Conservation (phyloP, 1,140 invertebrate genomes). For the Bombus ignitus region DNA sequence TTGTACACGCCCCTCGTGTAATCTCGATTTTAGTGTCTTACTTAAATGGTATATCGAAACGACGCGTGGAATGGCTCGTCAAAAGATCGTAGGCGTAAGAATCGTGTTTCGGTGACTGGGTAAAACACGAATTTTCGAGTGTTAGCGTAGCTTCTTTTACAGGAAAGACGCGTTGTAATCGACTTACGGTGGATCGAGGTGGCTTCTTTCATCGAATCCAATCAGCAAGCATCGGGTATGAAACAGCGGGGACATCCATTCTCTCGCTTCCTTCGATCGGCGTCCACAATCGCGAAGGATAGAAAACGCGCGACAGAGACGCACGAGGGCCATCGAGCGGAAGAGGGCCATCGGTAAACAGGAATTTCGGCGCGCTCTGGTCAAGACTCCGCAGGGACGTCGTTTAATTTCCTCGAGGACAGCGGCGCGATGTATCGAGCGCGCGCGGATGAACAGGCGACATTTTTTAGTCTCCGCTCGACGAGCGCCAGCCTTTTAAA, state of each 20-base stretch:
- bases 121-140: too few species aligned
- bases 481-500: constrained; percentile 55
- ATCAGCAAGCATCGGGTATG: neutral
- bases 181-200: neutral
- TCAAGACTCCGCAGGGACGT: constrained; percentile 10
- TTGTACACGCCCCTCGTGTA: constrained; percentile 49
- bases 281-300: neutral
- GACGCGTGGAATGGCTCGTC: neutral
- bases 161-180: neutral
- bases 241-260: neutral
- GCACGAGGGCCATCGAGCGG: constrained; percentile 3
- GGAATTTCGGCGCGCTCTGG: neutral
- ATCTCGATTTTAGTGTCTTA: constrained; percentile 69
- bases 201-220: neutral
- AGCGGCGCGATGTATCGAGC: constrained; percentile 5
- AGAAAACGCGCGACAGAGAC: neutral
- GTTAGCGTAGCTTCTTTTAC: too few species aligned
- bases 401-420: constrained; percentile 63
- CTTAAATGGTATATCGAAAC: constrained; percentile 44
- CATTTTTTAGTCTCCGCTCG: constrained; percentile 57
- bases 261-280: neutral
- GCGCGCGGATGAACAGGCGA: constrained; percentile 5
- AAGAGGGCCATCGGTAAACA: neutral
- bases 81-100: neutral
- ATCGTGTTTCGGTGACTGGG: neutral